phyloP scores from a whole-genome alignment of 1,140 invertebrate species.

The Apis cerana region DNA sequence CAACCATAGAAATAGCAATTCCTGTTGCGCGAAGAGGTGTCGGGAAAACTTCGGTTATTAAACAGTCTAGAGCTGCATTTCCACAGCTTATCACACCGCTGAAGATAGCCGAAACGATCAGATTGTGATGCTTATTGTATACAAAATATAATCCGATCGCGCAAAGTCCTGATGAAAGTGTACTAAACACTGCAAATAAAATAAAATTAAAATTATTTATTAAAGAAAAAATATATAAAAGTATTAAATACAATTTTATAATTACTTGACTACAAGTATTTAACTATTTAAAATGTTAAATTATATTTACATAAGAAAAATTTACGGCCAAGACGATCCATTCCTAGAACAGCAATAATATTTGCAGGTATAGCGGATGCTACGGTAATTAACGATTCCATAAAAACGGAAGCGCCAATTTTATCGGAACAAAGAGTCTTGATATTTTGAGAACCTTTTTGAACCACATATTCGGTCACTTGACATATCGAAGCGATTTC shows the following conservation, averaged over 20 bases:
- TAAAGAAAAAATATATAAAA: neutral
- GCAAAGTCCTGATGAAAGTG: conserved; percentile 91
- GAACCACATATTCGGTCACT: conserved; percentile 89
- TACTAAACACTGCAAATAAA: conserved; percentile 88
- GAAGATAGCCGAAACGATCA: conserved; percentile 91
- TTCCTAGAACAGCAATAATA: conserved; percentile 88
- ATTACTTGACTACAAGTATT: neutral
- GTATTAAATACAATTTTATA: neutral
- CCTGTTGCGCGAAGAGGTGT: conserved; percentile 92
- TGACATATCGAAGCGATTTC: conserved; percentile 87
- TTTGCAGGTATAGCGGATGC: conserved; percentile 92
- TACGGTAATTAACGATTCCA: conserved; percentile 92
- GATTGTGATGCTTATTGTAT: conserved; percentile 89
- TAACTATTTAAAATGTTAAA: neutral
- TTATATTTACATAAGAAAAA: conserved; percentile 88
- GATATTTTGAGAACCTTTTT: conserved; percentile 83
- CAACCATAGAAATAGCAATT: conserved; percentile 93
- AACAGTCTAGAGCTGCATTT: conserved; percentile 92
- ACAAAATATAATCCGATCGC: conserved; percentile 93
- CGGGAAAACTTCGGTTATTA: conserved; percentile 94
- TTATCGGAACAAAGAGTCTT: conserved; percentile 85
- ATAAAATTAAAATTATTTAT: neutral
- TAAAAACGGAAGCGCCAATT: conserved; percentile 89
- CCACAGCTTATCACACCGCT: conserved; percentile 94
- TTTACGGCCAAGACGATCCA: conserved; percentile 92